phyloP scores from a whole-genome alignment of 2,888 invertebrate species.

The Drosophila subquinaria region DNA sequence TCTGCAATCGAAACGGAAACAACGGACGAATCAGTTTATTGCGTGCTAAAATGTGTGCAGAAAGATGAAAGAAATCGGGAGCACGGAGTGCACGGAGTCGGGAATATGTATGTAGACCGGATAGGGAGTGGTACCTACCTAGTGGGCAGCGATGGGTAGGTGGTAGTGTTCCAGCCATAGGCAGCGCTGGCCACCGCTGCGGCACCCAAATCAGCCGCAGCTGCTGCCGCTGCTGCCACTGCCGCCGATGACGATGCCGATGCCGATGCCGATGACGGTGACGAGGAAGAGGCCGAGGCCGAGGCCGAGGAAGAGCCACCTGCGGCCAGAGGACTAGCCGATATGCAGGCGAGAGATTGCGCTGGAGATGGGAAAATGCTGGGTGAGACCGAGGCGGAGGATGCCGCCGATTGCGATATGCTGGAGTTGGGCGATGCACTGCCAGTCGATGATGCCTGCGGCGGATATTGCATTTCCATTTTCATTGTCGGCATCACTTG shows the following conservation, averaged over 20 bases:
- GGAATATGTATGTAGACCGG: background rate
- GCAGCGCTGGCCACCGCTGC: slow-evolving; percentile 78
- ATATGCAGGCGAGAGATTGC: slow-evolving; percentile 83
- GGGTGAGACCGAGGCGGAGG: slow-evolving; percentile 85
- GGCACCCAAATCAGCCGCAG: slow-evolving; percentile 78
- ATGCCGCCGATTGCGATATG: slow-evolving; percentile 82
- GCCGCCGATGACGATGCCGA: slow-evolving; percentile 55
- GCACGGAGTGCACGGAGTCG: background rate
- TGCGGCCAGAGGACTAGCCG: slow-evolving; percentile 76
- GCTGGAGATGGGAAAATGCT: slow-evolving; percentile 84
- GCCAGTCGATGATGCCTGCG: slow-evolving; percentile 85
- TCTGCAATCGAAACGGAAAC: slow-evolving; percentile 56
- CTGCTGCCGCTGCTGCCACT: slow-evolving; percentile 66
- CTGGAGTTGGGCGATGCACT: slow-evolving; percentile 84
- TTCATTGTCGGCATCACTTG: slow-evolving; percentile 69
- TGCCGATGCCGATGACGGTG: slow-evolving; percentile 26
- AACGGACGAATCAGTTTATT: slow-evolving; percentile 32
- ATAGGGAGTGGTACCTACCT: slow-evolving; percentile 68
- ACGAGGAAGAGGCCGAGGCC: slow-evolving; percentile 35
- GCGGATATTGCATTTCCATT: slow-evolving; percentile 84
- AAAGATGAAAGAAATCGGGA: background rate
- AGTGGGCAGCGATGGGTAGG: slow-evolving; percentile 80
- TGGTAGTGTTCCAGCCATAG: slow-evolving; percentile 81
- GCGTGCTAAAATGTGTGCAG: background rate
- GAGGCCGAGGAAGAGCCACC: slow-evolving; percentile 54